Conservation (phyloP, 2,113 vertebrate genomes). For the Rallus limicola region DNA sequence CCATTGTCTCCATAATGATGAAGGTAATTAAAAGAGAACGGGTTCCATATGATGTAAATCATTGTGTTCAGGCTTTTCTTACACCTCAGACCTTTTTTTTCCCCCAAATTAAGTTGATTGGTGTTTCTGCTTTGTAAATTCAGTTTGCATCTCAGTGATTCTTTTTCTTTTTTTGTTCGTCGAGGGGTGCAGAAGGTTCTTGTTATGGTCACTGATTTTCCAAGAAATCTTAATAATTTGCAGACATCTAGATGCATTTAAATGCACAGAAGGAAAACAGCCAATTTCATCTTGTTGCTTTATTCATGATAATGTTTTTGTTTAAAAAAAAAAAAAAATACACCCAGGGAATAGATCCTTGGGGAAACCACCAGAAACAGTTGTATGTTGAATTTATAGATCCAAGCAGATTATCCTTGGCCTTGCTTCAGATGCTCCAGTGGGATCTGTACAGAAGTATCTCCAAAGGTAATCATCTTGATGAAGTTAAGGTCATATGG, state of each 20-base stretch:
- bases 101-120: neutral
- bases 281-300: neutral
- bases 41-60: slow-evolving; percentile 6
- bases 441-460: neutral
- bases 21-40: slow-evolving; percentile 7
- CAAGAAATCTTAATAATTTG: slow-evolving; percentile 31
- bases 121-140: slow-evolving; percentile 30
- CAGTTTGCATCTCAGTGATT: neutral
- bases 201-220: slow-evolving; percentile 31
- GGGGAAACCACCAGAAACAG: neutral
- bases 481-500: slow-evolving; percentile 15
- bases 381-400: neutral
- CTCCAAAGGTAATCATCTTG: neutral
- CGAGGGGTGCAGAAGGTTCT: neutral
- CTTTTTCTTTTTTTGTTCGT: slow-evolving; percentile 5
- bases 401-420: slow-evolving; percentile 17
- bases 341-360: neutral
- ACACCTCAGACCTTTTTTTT: neutral
- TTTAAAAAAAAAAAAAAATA: neutral
- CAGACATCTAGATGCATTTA: neutral
- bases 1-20: neutral
- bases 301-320: neutral
- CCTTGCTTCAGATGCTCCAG: neutral
- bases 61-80: slow-evolving; percentile 6
- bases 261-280: neutral